A percentile compares a stretch with the other conserved stretches of the same genome.
phyloP scores from a whole-genome alignment of 2,113 vertebrate species.

The Muscicapa adusta region DNA sequence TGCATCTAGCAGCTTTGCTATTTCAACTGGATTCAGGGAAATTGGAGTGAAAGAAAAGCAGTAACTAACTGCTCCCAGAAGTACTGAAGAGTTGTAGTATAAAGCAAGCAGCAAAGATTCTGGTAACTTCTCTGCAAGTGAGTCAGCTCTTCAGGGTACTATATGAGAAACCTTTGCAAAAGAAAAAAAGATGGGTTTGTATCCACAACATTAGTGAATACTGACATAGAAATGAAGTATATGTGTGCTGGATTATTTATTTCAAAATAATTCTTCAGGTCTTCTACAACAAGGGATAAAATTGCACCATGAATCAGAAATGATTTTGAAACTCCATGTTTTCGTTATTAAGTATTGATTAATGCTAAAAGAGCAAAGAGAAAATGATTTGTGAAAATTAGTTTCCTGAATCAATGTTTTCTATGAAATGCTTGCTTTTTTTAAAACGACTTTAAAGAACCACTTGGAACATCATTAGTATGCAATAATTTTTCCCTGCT shows the following conservation, averaged over 20 bases:
- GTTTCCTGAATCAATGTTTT: background rate
- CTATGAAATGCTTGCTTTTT: background rate
- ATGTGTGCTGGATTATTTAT: background rate
- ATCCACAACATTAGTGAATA: background rate
- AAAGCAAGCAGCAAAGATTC: background rate
- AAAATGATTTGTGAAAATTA: background rate
- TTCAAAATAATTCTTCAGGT: background rate
- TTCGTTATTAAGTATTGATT: conserved; percentile 33
- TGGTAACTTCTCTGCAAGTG: background rate
- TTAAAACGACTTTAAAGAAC: background rate
- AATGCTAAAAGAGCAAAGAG: background rate
- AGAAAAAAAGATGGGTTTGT: background rate
- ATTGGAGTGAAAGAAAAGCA: background rate
- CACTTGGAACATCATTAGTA: background rate
- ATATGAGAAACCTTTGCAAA: background rate
- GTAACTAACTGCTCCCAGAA: background rate
- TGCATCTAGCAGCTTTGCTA: background rate
- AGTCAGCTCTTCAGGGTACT: background rate
- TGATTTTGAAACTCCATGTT: background rate
- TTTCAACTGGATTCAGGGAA: background rate
- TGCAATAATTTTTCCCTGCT: background rate
- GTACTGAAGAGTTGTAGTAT: background rate
- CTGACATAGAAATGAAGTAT: background rate
- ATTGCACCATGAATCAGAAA: background rate
- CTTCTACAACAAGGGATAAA: background rate